Conservation (phyloP, 1,140 invertebrate species). For the Procambarus virginalis region DNA sequence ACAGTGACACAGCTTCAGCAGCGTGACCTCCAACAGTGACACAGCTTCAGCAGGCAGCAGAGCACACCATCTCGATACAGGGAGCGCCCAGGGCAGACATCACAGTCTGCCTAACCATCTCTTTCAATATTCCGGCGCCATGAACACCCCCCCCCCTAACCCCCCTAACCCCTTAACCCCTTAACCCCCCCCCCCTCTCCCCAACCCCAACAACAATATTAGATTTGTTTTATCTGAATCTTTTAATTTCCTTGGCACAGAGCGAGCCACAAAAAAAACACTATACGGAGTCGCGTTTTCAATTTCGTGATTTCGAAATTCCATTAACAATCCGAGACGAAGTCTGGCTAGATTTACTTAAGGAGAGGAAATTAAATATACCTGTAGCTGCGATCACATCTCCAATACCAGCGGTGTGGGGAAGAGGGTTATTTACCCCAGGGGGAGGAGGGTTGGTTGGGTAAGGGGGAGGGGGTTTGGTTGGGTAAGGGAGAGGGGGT, state of each 20-base stretch:
- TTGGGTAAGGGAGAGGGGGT: too few relatives aligned
- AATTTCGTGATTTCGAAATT: slow-evolving; percentile 65
- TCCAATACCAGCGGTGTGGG: slow-evolving; percentile 47
- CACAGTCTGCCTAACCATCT: not conserved
- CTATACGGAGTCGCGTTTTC: slow-evolving; percentile 52
- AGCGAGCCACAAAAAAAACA: slow-evolving; percentile 44
- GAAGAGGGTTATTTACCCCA: slow-evolving; percentile 7
- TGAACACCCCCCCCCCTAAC: not conserved
- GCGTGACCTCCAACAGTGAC: too few relatives aligned
- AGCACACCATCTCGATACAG: too few relatives aligned
- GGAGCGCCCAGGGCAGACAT: too few relatives aligned
- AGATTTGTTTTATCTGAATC: slow-evolving; percentile 55
- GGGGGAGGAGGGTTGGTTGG: not conserved
- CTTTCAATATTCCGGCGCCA: slow-evolving; percentile 34
- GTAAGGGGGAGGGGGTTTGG: too few relatives aligned
- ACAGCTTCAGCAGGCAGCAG: too few relatives aligned
- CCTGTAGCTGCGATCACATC: slow-evolving; percentile 61
- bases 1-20: too few relatives aligned
- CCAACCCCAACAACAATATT: slow-evolving; percentile 23
- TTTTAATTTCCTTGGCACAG: slow-evolving; percentile 55
- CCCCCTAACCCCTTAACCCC: too few relatives aligned
- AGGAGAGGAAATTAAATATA: slow-evolving; percentile 68
- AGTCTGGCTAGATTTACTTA: slow-evolving; percentile 66
- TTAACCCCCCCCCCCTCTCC: too few relatives aligned
- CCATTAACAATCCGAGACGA: slow-evolving; percentile 64